A percentile compares a stretch with the other conserved stretches of the same genome.
Conservation (phyloP, 1,140 invertebrate species). For the Saccostrea glomerata region DNA sequence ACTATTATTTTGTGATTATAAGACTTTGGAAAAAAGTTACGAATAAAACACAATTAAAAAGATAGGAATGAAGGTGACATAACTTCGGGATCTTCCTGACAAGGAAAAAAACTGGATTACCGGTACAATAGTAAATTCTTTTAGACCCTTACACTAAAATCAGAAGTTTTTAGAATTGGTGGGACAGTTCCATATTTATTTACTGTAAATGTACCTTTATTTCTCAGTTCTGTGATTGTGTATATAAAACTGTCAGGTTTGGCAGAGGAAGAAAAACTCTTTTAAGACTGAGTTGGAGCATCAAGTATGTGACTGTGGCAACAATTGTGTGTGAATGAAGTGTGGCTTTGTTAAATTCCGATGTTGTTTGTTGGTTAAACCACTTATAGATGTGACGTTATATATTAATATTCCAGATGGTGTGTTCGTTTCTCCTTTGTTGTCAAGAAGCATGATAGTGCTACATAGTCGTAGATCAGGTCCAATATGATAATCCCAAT, state of each 20-base stretch:
- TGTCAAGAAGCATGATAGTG: slow-evolving; percentile 9
- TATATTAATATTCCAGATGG: not conserved
- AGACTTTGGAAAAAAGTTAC: too few relatives aligned
- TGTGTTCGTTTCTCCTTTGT: slow-evolving; percentile 13
- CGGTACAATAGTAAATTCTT: too few relatives aligned
- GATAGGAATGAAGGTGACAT: too few relatives aligned
- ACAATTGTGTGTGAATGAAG: not conserved
- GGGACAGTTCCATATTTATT: not conserved
- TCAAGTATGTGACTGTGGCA: not conserved
- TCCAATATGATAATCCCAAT: not conserved
- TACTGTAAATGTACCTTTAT: not conserved
- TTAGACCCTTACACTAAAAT: not conserved
- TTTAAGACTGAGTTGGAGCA: not conserved
- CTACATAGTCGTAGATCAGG: not conserved
- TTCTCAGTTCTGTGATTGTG: not conserved
- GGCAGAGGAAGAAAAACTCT: not conserved
- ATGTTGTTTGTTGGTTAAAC: slow-evolving; percentile 3
- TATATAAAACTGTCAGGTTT: not conserved
- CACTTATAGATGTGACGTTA: slow-evolving; percentile 6
- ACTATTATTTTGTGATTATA: too few relatives aligned
- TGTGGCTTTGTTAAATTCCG: not conserved
- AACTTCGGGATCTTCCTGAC: too few relatives aligned
- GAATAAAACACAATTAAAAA: too few relatives aligned
- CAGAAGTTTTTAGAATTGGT: not conserved
- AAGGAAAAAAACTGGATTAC: too few relatives aligned